Base-by-base conservation (phyloP, 2,113 vertebrate species). In the Clarias macrocephalus region DNA sequence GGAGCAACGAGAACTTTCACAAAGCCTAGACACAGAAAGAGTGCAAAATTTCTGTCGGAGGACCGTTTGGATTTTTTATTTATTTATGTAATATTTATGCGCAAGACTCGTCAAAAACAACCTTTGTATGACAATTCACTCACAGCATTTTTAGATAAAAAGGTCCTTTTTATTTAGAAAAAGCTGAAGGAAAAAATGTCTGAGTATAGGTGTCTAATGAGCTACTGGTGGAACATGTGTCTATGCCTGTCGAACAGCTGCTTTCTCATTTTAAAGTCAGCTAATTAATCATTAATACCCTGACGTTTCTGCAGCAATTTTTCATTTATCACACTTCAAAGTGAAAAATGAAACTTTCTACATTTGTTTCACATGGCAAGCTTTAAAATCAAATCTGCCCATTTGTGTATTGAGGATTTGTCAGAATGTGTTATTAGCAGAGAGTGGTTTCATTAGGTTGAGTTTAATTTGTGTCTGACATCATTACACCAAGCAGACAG, bases 31-130 rank as follows among this genome's bases (percentile, higher is more conserved):
- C 57, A 30, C 5, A 21, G 65, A 21, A 66, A 68, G 25, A 23
- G 62, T 21, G 33, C 16, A 16, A 79, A 9, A 85, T 59, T 63
- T 82, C 19, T n/a, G 82, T 30, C 60, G 21, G 56, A 57, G 54
- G 87, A 85, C 86, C 70, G 75, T 86, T 88, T 73, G 63, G 81
- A 59, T 37, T 65, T 79, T 85, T 70, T 88, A 37, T 82, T 66
- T 82, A 62, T 90, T 52, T 79, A 68, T 88, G 28, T 68, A 86
- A 89, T 81, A 90, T 90, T 89, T 48, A 90, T 90, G 82, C 9
- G 21, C 63, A n/a, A 73, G 75, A 70, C 73, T 89, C 52, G 59
- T 81, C 42, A 80, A 59, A 48, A 48, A 48, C 48, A 42, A 42
- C 42, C 42, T 76, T 86, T 12, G 12, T 25, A 66, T 76, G 79